Conservation (phyloP, 2,888 invertebrate species). For the Tethea ocularis region DNA sequence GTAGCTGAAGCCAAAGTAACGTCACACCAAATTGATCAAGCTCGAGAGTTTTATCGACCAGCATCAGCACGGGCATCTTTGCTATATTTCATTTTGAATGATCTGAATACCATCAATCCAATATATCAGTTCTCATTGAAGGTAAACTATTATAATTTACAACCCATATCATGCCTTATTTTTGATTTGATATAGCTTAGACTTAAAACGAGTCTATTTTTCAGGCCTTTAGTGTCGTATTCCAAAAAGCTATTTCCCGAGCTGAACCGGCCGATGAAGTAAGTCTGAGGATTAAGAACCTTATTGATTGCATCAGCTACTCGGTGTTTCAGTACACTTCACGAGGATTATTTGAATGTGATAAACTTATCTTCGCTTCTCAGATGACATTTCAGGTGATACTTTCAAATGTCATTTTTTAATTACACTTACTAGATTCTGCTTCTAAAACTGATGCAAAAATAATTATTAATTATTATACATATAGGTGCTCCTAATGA, state of each 20-base stretch:
- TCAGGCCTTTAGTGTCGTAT: conserved; percentile 98
- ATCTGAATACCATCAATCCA: conserved; percentile 97
- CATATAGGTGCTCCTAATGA: conserved; percentile 91
- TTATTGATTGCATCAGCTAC: conserved; percentile 97
- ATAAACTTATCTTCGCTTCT: conserved; percentile 97
- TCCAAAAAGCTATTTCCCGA: conserved; percentile 96
- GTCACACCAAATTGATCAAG: conserved; percentile 95
- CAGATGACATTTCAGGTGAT: conserved; percentile 97
- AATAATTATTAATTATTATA: neutral
- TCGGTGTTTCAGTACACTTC: conserved; percentile 98
- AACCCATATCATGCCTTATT: neutral
- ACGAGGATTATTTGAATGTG: conserved; percentile 96
- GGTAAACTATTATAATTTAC: conserved; percentile 74
- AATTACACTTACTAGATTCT: neutral
- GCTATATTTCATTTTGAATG: conserved; percentile 97
- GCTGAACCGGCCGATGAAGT: conserved; percentile 93
- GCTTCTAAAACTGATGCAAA: no score
- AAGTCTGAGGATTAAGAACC: conserved; percentile 90
- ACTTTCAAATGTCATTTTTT: no score
- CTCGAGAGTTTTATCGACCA: conserved; percentile 93
- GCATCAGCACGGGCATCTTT: conserved; percentile 97
- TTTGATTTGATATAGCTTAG: neutral
- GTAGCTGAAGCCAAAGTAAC: conserved; percentile 96
- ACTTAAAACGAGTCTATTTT: conserved; percentile 28
- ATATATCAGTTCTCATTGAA: conserved; percentile 99